A percentile compares a stretch with the other conserved stretches of the same genome.
phyloP scores from a whole-genome alignment of 2,113 vertebrate genomes.

The Orycteropus afer region DNA sequence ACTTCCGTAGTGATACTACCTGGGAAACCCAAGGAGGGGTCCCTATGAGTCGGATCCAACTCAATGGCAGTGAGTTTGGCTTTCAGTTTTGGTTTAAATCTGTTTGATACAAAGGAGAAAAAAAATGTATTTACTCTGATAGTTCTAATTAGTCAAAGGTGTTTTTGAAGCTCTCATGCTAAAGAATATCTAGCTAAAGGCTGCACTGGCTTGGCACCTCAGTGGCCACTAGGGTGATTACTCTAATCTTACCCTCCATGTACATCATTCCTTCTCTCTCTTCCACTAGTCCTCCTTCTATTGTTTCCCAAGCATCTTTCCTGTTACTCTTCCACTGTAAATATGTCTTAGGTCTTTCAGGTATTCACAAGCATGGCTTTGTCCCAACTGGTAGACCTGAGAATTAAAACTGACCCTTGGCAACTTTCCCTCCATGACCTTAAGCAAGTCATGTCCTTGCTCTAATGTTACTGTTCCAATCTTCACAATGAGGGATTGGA shows the following conservation, averaged over 20 bases:
- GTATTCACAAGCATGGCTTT: slow-evolving; percentile 6
- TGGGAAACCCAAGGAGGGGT: too few relatives aligned
- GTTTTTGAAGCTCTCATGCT: slow-evolving; percentile 19
- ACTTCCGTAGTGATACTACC: too few relatives aligned
- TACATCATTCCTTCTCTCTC: not conserved
- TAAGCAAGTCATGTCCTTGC: slow-evolving; percentile 10
- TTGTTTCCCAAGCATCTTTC: not conserved
- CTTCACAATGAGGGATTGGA: slow-evolving; percentile 14
- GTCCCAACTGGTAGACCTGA: slow-evolving; percentile 10
- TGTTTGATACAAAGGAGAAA: not conserved
- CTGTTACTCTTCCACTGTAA: not conserved
- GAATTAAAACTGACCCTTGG: not conserved
- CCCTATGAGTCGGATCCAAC: too few relatives aligned
- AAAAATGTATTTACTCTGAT: slow-evolving; percentile 45
- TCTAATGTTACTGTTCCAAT: not conserved
- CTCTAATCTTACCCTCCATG: not conserved
- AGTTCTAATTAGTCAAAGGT: slow-evolving; percentile 49
- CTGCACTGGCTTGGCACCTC: not conserved
- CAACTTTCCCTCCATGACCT: slow-evolving; percentile 34
- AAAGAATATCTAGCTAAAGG: slow-evolving; percentile 43
- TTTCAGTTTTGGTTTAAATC: too few relatives aligned
- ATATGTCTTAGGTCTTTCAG: slow-evolving; percentile 28
- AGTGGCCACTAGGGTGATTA: not conserved
- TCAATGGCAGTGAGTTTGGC: too few relatives aligned
- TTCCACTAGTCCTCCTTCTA: not conserved